Evolutionary conservation across 2,797 vertebrate species (phyloP), one percentile per base, ranked within the genome.

Genomic region (Kryptolebias ocellatus): DNA sequence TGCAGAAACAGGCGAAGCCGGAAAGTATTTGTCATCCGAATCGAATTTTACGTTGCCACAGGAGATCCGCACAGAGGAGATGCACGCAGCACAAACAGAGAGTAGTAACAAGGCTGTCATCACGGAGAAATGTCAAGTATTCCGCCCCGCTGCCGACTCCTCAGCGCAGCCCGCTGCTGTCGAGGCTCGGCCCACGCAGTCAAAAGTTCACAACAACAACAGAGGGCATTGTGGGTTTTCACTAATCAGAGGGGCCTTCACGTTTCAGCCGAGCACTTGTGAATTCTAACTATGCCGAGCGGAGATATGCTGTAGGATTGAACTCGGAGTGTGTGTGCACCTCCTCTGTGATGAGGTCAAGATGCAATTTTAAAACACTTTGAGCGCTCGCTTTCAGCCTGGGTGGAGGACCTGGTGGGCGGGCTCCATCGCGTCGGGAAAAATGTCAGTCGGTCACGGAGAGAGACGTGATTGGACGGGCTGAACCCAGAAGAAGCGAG

Each of bases 131-230:
- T 93, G 90, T 79, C 65, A 93, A 87, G 76, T 89, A 94, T 94
- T 92, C 91, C 85, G 63, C 84, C 88, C 83, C 84, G 76, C 88
- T 86, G 88, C 88, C 80, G 87, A 81, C 87, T 83, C 80, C 82
- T 84, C 78, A 72, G 76, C 55, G 72, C 78, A 70, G 87, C 80
- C 86, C 70, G 78, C 85, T 70, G 81, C 85, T 79, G 84, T 64
- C 60, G 52, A 80, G 81, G 75, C 71, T 78, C 76, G 17, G 85
- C 88, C 91, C 84, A 91, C 87, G 81, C 92, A 83, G 90, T 92
- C 91, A 91, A 92, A 92, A 93, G 91, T 93, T 94, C 93, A 93
- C 62, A 61, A 51, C 76, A 81, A 93, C 90, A 92, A 93, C 72
- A 83, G 81, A 84, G 62, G 78, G 77, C 92, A 89, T 93, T 94